Conservation (phyloP, 1,140 invertebrate species). For the Danaus melanippus region DNA sequence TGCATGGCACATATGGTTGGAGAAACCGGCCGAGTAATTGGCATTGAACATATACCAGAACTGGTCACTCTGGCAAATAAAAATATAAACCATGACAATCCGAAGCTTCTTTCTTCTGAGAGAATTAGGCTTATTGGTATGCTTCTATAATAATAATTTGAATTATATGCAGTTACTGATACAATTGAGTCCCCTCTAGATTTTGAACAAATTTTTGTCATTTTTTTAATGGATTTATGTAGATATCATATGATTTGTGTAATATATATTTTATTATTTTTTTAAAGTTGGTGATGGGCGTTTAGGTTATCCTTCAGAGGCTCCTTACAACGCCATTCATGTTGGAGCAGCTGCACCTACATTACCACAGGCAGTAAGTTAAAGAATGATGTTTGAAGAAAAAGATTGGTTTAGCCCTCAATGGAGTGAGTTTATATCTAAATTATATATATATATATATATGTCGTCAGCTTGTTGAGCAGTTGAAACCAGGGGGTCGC, state of each 20-base stretch:
- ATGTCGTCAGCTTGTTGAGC: slow-evolving; percentile 68
- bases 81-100: slow-evolving; percentile 86
- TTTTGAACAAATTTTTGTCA: no score
- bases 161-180: no score
- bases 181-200: no score
- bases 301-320: slow-evolving; percentile 79
- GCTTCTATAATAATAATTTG: slow-evolving; percentile 17
- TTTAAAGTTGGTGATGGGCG: slow-evolving; percentile 87
- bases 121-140: slow-evolving; percentile 81
- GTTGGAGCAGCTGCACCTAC: slow-evolving; percentile 91
- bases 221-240: no score
- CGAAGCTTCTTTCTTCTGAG: slow-evolving; percentile 76
- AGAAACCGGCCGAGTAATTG: slow-evolving; percentile 81
- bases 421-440: no score
- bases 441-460: slow-evolving; percentile 1
- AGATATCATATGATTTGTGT: no score
- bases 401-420: no score
- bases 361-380: slow-evolving; percentile 81
- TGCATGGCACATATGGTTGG: slow-evolving; percentile 94
- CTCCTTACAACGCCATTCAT: slow-evolving; percentile 94
- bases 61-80: slow-evolving; percentile 81
- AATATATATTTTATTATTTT: slow-evolving; percentile 10
- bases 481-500: slow-evolving; percentile 85
- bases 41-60: slow-evolving; percentile 94
- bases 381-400: background rate